Percentiles rank a stretch among this genome's conserved stretches.
These are phyloP conservation scores for Amphilophus citrinellus DNA, from an alignment of 2,113 vertebrate genomes.

Conservation along the genomic window DNA sequence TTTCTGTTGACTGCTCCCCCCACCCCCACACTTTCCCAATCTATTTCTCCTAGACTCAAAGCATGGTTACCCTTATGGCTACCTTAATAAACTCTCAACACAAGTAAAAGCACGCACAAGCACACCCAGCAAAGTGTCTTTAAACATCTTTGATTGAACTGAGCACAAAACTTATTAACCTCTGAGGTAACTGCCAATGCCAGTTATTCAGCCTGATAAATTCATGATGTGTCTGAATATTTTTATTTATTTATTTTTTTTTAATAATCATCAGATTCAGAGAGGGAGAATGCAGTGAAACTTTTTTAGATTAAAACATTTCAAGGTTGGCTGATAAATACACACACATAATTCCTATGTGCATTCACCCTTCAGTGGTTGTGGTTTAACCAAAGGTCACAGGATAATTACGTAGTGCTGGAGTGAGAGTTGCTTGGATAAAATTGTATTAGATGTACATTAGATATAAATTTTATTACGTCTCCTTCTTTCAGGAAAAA, in stretches of 20 bases:
- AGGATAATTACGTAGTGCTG: slow-evolving; percentile 2
- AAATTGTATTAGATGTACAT: background rate
- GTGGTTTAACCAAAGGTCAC: background rate
- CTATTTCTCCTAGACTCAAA: background rate
- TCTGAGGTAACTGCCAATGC: background rate
- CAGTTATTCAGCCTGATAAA: slow-evolving; percentile 3
- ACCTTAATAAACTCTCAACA: background rate
- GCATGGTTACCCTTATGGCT: slow-evolving; percentile 3
- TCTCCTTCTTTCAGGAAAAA: background rate
- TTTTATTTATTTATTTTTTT: background rate
- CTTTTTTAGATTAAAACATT: slow-evolving; percentile 8
- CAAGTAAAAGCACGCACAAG: background rate
- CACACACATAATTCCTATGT: background rate
- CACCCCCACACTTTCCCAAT: background rate
- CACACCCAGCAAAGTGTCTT: background rate
- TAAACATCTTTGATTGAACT: background rate
- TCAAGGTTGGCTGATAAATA: slow-evolving; percentile 22
- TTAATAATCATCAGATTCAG: slow-evolving; percentile 9
- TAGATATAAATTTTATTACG: background rate
- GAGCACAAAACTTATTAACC: slow-evolving; percentile 9
- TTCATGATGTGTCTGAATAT: background rate
- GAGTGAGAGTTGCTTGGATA: background rate
- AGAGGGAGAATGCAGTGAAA: background rate
- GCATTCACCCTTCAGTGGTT: background rate
- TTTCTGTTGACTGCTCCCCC: slow-evolving; percentile 6